Base-by-base conservation (phyloP, 2,113 vertebrate genomes). In the Sander vitreus region DNA sequence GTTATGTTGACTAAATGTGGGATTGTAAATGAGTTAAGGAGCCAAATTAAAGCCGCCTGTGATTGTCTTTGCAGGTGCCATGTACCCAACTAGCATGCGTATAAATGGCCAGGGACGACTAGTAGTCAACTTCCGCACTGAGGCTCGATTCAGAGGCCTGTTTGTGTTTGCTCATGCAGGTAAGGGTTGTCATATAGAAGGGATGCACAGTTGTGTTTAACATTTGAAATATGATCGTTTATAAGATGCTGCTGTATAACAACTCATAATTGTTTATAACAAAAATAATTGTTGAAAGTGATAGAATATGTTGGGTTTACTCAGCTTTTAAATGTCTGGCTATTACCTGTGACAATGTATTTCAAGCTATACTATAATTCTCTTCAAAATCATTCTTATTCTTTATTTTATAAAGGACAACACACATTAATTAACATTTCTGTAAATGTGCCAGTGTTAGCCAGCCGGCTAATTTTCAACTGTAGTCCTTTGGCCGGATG, bases 31-130 rank as follows among this genome's bases (percentile, higher is more conserved):
- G 0, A 14, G 58, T 36, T 4, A 72, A 60, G 18, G 16, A 19
- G 15, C 18, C 15, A 16, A 25, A 63, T 59, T 16, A 36, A n/a
- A 62, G 1, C 4, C 18, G 4, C 57, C 10, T 81, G n/a, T 75
- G 48, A 16, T 39, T 73, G 14, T 86, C 48, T 72, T 77, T n/a
- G 21, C 86, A 99, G 98, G 98, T 64, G 96, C 97, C 6, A 94
- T 99, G 48, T 98, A 97, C 70, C 98, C 98, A 1, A 98, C 97
- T 77, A 99, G 98, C 85, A 99, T 99, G 97, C 95, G 97, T 15
- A 97, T 99, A 19, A 97, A 95, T 9, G 95, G 95, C 1, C 96
- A 96, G 65, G 98, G 98, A 0, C 96, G 96, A 64, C 91, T 99
- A 39, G 97, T 98, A 0, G 98, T 99, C 82, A 97, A 98, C 95